Evolutionary conservation across 2,888 invertebrate genomes (phyloP), one percentile per base, ranked within the genome.

Genomic region (Drosophila colorata): DNA sequence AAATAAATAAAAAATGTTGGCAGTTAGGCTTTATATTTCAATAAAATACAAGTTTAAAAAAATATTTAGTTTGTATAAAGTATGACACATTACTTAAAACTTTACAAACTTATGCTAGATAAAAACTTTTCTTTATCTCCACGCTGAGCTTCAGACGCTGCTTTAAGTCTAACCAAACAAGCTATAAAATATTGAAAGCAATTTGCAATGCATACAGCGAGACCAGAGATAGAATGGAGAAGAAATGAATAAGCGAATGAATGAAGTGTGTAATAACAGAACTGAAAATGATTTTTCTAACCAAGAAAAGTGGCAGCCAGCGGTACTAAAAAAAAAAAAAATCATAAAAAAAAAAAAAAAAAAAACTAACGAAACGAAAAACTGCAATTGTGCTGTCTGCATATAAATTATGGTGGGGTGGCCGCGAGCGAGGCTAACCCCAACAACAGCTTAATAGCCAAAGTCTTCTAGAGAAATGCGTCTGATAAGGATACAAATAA

Each of bases 341-440:
- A n/a, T n/a, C n/a, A n/a, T n/a, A n/a, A 46, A 16, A 28, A 8
- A 28, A 28, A 40, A 20, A 13, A 31, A 35, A 57, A 5, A 28
- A 49, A 18, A 58, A 44, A 2, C 18, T 43, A 38, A 41, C 41
- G 40, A 47, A 38, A 41, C 41, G 40, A 43, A 69, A 66, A 69
- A 80, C 72, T 82, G 81, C 81, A 82, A 79, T 74, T 65, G 55
- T 70, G 74, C 35, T 76, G 81, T 81, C 84, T 81, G 81, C 81
- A 84, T 79, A 74, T 68, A 84, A 84, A 81, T 84, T 74, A 68
- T 61, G 44, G 16, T 8, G 6, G 44, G 47, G 35, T 40, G 35
- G 40, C 49, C 49, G 7, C 23, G 6, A 44, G 2, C 6, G 20
- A 6, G 33, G 18, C 28, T 52, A 41, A 44, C 18, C 58, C 33